phyloP scores from a whole-genome alignment of 2,797 vertebrate species.

The Lepus townsendii region DNA sequence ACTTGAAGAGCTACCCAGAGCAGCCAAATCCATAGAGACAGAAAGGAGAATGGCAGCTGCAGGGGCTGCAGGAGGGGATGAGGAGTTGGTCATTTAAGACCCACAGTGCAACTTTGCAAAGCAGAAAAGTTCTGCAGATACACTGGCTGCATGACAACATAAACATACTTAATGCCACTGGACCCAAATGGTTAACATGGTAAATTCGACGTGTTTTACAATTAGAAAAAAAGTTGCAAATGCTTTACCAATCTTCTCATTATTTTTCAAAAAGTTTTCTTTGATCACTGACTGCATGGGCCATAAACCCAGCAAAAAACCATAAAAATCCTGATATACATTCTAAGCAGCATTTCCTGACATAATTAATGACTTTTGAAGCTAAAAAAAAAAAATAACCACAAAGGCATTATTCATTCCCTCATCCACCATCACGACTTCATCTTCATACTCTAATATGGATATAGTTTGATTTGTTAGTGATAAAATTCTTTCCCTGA shows the following conservation, averaged over 20 bases:
- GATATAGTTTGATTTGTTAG: background rate
- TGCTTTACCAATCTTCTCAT: background rate
- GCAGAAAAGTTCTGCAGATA: background rate
- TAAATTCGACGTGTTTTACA: background rate
- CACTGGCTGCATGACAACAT: background rate
- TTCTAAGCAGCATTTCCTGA: background rate
- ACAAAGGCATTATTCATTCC: background rate
- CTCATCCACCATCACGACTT: slow-evolving; percentile 30
- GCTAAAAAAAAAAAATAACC: background rate
- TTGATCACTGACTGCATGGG: background rate
- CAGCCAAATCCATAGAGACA: background rate
- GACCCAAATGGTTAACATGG: background rate
- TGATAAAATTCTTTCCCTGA: slow-evolving; percentile 32
- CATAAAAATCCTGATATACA: slow-evolving; percentile 30
- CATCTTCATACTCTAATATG: slow-evolving; percentile 7
- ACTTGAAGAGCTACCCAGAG: background rate
- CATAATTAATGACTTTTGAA: slow-evolving; percentile 45
- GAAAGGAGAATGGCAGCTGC: background rate
- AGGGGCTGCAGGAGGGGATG: background rate
- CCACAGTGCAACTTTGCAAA: background rate
- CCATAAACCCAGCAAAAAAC: slow-evolving; percentile 56
- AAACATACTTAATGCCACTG: background rate
- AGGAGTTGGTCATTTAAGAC: background rate
- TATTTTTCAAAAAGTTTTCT: slow-evolving; percentile 32
- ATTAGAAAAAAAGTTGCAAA: background rate